Evolutionary conservation across 2,113 vertebrate species (phyloP).

Genomic region (Leucoraja erinaceus): DNA sequence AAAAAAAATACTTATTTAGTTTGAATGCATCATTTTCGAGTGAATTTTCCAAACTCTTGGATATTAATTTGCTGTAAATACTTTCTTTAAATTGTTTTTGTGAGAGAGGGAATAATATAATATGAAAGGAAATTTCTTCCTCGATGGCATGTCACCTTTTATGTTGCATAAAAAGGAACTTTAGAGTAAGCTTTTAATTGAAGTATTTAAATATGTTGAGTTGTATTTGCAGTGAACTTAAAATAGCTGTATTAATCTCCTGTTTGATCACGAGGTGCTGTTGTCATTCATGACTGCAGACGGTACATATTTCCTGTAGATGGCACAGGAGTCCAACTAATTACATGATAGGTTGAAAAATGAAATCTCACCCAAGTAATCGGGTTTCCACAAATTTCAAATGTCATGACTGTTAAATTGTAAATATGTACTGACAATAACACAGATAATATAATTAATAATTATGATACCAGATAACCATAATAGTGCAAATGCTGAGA

Average conservation of each 20-base stretch:
- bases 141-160: no score
- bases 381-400: neutral
- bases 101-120: neutral
- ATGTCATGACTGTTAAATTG: no score
- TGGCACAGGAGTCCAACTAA: slow-evolving; percentile 7
- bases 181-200: no score
- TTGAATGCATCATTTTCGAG: neutral
- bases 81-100: neutral
- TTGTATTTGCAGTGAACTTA: neutral
- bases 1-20: neutral
- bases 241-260: neutral
- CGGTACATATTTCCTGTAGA: neutral
- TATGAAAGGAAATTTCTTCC: no score
- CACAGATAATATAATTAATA: no score
- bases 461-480: no score
- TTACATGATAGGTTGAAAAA: neutral
- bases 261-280: neutral
- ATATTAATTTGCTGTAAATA: neutral
- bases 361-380: neutral
- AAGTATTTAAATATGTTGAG: no score
- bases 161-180: no score
- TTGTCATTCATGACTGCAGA: neutral
- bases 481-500: no score
- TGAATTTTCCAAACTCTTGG: neutral
- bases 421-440: no score